Evolutionary conservation across 2,888 invertebrate genomes (phyloP).

Genomic region (Spodoptera picta): DNA sequence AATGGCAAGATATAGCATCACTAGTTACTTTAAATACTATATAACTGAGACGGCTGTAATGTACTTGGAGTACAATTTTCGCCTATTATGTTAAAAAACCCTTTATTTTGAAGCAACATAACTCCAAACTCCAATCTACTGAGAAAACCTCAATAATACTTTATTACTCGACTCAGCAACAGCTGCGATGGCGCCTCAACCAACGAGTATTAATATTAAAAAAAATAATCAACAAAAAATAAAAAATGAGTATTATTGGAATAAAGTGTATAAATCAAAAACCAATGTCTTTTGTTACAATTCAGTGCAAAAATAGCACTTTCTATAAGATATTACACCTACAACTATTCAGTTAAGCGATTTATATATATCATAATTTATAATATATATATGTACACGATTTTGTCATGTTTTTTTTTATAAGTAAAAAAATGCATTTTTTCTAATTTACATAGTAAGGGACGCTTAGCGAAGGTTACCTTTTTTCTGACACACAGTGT

Average conservation of each 20-base stretch:
- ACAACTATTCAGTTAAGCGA: constrained; percentile 49
- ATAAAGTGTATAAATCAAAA: constrained; percentile 56
- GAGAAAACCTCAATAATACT: no score
- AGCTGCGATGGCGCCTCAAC: no score
- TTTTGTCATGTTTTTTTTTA: constrained; percentile 18
- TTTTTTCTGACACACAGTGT: constrained; percentile 5
- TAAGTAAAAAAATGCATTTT: constrained; percentile 44
- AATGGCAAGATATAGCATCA: constrained; percentile 69
- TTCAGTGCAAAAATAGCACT: constrained; percentile 44
- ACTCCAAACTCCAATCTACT: no score
- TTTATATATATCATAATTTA: constrained; percentile 32
- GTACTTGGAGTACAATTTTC: no score
- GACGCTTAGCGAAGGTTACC: constrained; percentile 32
- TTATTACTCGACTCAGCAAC: no score
- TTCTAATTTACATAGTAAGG: constrained; percentile 31
- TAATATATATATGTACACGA: constrained; percentile 31
- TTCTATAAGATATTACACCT: constrained; percentile 40
- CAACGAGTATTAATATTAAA: not conserved
- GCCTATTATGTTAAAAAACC: no score
- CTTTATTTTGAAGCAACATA: no score
- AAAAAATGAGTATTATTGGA: constrained; percentile 71
- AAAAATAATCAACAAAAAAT: constrained; percentile 41
- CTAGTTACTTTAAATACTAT: constrained; percentile 20
- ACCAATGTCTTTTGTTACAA: constrained; percentile 50
- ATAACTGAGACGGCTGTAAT: no score